A percentile compares a stretch with the other conserved stretches of the same genome.
These are phyloP conservation scores for Lamellibrachia luymesi DNA, from an alignment of 1,140 invertebrate species.

Conservation along the genomic window DNA sequence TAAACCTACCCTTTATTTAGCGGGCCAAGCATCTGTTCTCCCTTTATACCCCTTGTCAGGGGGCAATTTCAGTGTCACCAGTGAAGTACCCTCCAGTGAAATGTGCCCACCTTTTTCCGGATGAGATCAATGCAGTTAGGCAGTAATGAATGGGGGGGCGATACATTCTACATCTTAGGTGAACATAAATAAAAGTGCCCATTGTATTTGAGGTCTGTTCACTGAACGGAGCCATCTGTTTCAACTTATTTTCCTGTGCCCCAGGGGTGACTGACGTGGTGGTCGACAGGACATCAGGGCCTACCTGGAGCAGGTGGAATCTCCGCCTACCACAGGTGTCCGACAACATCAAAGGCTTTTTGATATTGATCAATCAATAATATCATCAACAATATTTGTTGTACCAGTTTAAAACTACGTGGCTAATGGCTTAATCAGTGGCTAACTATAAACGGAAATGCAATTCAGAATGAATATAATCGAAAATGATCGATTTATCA, in stretches of 20 bases:
- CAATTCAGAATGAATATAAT: too few species aligned
- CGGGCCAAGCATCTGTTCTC: background rate
- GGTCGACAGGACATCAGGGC: too few species aligned
- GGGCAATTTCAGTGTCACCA: background rate
- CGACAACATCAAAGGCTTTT: background rate
- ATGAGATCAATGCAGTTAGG: background rate
- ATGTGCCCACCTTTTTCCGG: background rate
- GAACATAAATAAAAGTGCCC: background rate
- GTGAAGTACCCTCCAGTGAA: background rate
- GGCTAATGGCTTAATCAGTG: background rate
- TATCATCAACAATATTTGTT: background rate
- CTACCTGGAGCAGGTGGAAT: background rate
- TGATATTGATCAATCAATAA: background rate
- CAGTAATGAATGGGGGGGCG: background rate
- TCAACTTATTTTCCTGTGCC: background rate
- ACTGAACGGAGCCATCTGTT: background rate
- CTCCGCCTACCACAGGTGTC: too few species aligned
- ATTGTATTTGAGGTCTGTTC: background rate
- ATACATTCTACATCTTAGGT: background rate
- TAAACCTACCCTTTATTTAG: background rate
- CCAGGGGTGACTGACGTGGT: background rate
- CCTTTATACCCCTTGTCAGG: background rate
- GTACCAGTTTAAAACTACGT: background rate
- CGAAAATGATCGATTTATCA: too few species aligned
- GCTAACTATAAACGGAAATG: too few species aligned